Percentiles rank a stretch among this genome's conserved stretches.
Conservation (phyloP, 2,888 invertebrate species). For the Heliconius cydno region DNA sequence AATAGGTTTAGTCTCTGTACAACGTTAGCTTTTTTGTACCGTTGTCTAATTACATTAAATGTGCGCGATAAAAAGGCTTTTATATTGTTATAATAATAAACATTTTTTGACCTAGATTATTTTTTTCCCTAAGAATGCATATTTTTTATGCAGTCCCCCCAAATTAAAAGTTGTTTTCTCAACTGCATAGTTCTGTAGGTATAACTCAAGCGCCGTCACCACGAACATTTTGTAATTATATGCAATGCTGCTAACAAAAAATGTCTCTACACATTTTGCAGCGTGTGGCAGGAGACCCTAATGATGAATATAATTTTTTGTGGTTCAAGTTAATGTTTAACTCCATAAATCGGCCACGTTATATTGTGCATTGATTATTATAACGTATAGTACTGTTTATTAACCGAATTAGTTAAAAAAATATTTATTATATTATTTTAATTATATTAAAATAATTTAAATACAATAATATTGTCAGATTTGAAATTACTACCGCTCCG, state of each 20-base stretch:
- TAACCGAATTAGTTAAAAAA: too few species aligned
- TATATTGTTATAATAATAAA: background rate
- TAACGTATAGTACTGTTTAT: too few species aligned
- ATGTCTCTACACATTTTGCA: background rate
- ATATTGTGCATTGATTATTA: too few species aligned
- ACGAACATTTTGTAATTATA: background rate
- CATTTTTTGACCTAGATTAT: background rate
- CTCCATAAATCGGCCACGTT: too few species aligned
- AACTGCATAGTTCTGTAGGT: background rate
- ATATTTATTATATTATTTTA: too few species aligned
- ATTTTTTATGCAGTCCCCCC: background rate
- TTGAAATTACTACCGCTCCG: background rate
- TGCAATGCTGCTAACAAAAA: background rate
- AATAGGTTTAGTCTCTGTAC: constrained; percentile 52
- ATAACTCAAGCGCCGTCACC: background rate
- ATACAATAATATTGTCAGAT: background rate
- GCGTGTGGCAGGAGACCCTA: background rate
- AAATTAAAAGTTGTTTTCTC: background rate
- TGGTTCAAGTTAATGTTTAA: too few species aligned
- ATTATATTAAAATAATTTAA: too few species aligned
- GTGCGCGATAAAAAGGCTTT: background rate
- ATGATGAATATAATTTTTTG: too few species aligned
- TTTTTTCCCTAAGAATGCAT: background rate
- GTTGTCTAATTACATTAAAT: constrained; percentile 15
- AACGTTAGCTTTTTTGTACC: constrained; percentile 3